phyloP scores from a whole-genome alignment of 2,888 invertebrate species.

The Thereva unica region DNA sequence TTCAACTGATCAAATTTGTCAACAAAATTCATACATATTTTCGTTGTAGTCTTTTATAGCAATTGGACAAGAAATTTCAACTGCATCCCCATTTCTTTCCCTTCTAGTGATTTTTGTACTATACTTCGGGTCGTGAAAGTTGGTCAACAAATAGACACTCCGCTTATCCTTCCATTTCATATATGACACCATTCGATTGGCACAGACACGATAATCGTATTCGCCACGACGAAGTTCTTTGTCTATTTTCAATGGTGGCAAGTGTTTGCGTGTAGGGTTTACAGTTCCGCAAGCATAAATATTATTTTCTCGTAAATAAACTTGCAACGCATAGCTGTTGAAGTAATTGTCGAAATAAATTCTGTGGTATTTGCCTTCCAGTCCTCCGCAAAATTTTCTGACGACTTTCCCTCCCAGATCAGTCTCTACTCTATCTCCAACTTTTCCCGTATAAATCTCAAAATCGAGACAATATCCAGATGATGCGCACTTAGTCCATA shows the following conservation, averaged over 20 bases:
- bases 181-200: constrained; percentile 1
- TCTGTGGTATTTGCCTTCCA: too few species aligned
- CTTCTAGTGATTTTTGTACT: background rate
- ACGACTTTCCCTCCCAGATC: background rate
- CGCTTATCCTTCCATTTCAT: constrained; percentile 18
- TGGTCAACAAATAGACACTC: constrained; percentile 19
- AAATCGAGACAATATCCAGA: too few species aligned
- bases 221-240: background rate
- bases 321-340: background rate
- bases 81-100: background rate
- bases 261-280: background rate
- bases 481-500: too few species aligned
- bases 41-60: constrained; percentile 19
- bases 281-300: too few species aligned
- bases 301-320: background rate
- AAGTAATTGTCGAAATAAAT: background rate
- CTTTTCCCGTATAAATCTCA: too few species aligned
- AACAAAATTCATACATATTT: constrained; percentile 25
- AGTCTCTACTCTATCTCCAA: background rate
- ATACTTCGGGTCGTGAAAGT: constrained; percentile 18
- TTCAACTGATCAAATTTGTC: constrained; percentile 30
- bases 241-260: background rate
- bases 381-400: too few species aligned
- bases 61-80: constrained; percentile 20
- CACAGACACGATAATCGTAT: constrained; percentile 1